These are phyloP conservation scores for Brachionus plicatilis DNA, from an alignment of 1,140 invertebrate species.

Conservation along the genomic window DNA sequence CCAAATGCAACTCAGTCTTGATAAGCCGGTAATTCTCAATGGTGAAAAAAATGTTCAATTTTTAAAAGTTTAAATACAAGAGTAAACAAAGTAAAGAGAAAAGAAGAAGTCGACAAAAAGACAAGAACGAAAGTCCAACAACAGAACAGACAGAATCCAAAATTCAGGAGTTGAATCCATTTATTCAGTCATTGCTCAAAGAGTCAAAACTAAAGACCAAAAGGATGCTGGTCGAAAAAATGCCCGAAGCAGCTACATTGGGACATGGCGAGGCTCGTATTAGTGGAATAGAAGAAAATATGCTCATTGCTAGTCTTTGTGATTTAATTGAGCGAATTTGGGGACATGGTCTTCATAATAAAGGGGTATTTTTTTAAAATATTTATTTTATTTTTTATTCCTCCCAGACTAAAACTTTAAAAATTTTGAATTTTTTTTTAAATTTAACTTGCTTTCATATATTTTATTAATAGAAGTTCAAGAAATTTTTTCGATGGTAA, in stretches of 20 bases:
- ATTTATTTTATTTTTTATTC: not conserved
- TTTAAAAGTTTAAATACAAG: not conserved
- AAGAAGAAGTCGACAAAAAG: not conserved
- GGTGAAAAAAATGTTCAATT: not conserved
- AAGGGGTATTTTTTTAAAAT: conserved; percentile 63
- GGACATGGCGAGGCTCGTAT: conserved; percentile 65
- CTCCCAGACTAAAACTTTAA: not conserved
- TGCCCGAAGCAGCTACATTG: conserved; percentile 78
- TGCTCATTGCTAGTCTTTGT: conserved; percentile 90
- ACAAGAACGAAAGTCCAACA: not conserved
- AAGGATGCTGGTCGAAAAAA: conserved; percentile 92
- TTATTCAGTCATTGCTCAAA: conserved; percentile 85
- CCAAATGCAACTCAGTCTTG: not conserved
- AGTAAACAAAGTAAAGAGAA: conserved; percentile 2
- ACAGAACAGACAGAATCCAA: not conserved
- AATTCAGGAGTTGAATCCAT: conserved; percentile 51
- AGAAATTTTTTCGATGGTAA: too few relatives aligned
- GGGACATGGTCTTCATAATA: conserved; percentile 90
- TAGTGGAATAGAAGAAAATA: conserved; percentile 84
- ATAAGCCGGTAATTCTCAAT: conserved; percentile 1
- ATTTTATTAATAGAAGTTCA: too few relatives aligned
- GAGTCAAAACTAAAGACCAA: conserved; percentile 77
- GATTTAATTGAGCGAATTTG: conserved; percentile 94
- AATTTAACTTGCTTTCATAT: not conserved
- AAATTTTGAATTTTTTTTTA: not conserved